Evolutionary conservation across 2,888 invertebrate genomes (phyloP), one percentile per base, ranked within the genome.

Genomic region (Sinohyriopsis cumingii): DNA sequence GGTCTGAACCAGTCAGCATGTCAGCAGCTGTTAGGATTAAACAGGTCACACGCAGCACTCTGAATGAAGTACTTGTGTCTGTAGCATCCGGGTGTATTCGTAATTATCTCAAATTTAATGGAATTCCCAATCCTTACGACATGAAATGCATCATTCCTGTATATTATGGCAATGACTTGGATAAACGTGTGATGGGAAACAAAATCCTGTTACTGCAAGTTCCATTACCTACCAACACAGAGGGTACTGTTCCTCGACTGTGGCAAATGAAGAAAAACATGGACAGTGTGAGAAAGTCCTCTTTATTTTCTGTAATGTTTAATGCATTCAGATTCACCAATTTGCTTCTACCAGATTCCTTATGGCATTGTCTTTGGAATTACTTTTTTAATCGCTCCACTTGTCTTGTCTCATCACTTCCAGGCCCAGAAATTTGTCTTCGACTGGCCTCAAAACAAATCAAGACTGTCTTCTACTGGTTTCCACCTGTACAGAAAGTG

Each of bases 181-280:
- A 66, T 45, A 62, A 75, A 28, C 62, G 75, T 55, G 77, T 73
- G 20, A 67, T 76, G 22, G 76, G 81, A 18, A 82, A 82, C 71
- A 71, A 85, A 65, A 85, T 86, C 65, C 69, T 86, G 18, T 78
- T 88, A 63, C 74, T 89, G 53, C 84, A 87, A 22, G 69, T 90
- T 6, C 72, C 79, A 6, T 86, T 93, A 60, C 92, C 93, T 28
- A 91, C 91, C 59, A 91, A 91, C 77, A 91, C 91, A 3, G 93
- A 93, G 83, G 92, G 92, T n/a, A 91, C 91, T 56, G 91, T 93
- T 45, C 93, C 93, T 1, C 89, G 92, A 45, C 89, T 93, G 5
- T 93, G 93, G 93, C 91, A 91, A 62, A 91, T 92, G 53, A 90
- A 92, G 59, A 89, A 90, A 59, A 84, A 89, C 19, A 90, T 93